Evolutionary conservation across 1,140 invertebrate genomes (phyloP).

Genomic region (Pseudomyrmex gracilis): DNA sequence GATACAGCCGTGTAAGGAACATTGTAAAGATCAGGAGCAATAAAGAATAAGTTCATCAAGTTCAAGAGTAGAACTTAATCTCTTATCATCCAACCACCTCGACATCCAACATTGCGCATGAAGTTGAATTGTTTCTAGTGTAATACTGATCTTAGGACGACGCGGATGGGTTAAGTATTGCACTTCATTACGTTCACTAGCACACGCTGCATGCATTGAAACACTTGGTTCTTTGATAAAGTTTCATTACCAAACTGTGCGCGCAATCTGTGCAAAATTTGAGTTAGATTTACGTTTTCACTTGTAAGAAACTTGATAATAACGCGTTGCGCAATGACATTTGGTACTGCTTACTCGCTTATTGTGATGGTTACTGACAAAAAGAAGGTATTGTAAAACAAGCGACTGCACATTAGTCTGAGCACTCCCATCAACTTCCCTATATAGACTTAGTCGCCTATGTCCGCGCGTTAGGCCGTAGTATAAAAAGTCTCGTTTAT

Average conservation of each 20-base stretch:
- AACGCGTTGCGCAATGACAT: not conserved
- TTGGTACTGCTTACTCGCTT: not conserved
- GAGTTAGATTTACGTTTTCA: not conserved
- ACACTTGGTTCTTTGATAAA: not conserved
- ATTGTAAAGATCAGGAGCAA: too few relatives aligned
- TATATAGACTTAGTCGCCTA: not conserved
- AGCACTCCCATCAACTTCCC: not conserved
- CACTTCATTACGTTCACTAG: too few relatives aligned
- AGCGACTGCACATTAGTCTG: not conserved
- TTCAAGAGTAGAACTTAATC: too few relatives aligned
- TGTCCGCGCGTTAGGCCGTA: not conserved
- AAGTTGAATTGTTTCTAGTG: too few relatives aligned
- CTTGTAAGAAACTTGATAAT: not conserved
- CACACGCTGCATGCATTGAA: too few relatives aligned
- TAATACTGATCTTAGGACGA: too few relatives aligned
- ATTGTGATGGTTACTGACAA: not conserved
- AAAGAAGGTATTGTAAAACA: not conserved
- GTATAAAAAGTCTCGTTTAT: not conserved
- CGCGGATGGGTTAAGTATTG: too few relatives aligned
- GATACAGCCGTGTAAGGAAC: too few relatives aligned
- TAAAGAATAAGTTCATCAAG: too few relatives aligned
- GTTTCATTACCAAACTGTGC: not conserved
- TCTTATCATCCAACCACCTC: too few relatives aligned
- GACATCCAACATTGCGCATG: too few relatives aligned
- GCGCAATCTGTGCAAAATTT: not conserved